Conservation (phyloP, 2,797 vertebrate species). For the Pangasius mekongensis region DNA sequence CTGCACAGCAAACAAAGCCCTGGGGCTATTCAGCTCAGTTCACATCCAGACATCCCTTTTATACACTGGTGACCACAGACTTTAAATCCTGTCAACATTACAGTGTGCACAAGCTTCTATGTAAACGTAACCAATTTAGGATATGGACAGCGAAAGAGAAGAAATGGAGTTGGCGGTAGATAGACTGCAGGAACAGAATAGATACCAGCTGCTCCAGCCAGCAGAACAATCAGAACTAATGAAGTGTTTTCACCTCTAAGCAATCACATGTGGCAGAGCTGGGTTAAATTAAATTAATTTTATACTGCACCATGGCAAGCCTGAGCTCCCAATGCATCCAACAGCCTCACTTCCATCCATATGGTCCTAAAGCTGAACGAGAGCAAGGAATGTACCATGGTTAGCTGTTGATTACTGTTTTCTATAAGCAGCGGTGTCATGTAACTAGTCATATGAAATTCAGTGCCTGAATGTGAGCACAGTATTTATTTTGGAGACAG, state of each 20-base stretch:
- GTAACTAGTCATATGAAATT: conserved; percentile 28
- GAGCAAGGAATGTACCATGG: neutral
- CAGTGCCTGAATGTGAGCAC: neutral
- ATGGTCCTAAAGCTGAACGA: neutral
- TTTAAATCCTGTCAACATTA: conserved; percentile 41
- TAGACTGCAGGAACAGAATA: conserved; percentile 33
- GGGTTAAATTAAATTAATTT: conserved; percentile 33
- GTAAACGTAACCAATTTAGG: conserved; percentile 43
- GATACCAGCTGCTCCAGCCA: conserved; percentile 32
- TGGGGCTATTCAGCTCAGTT: conserved; percentile 24
- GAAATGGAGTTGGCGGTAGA: conserved; percentile 25
- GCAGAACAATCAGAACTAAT: conserved; percentile 40
- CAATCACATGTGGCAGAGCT: conserved; percentile 32
- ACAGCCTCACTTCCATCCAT: neutral
- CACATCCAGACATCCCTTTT: conserved; percentile 28
- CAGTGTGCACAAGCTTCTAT: conserved; percentile 31
- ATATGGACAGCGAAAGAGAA: conserved; percentile 15
- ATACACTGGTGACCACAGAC: conserved; percentile 24
- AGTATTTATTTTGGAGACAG: conserved; percentile 21
- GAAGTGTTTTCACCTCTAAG: conserved; percentile 47
- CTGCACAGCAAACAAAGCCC: conserved; percentile 25
- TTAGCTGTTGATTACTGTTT: conserved; percentile 35
- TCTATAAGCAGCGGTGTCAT: conserved; percentile 24
- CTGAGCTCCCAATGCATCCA: conserved; percentile 9
- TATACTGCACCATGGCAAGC: neutral